Percentiles rank a stretch among this genome's conserved stretches.
Conservation (phyloP, 1,140 invertebrate genomes). For the Antheraea pernyi region DNA sequence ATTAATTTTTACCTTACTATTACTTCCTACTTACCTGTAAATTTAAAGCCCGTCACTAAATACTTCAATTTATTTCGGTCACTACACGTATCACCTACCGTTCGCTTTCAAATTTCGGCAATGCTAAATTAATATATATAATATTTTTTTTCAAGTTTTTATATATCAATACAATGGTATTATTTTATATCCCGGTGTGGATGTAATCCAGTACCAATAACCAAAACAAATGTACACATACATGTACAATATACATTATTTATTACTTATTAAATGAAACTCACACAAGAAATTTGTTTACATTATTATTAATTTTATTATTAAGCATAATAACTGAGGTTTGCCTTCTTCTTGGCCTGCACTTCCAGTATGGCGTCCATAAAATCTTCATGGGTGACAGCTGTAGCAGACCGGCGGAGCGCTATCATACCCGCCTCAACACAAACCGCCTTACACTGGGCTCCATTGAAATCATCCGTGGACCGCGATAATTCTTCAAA, state of each 20-base stretch:
- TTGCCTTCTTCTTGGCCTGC: constrained; percentile 99
- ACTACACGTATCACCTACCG: no score
- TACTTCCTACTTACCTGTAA: background rate
- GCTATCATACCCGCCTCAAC: constrained; percentile 99
- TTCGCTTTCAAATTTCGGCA: no score
- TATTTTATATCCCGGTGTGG: no score
- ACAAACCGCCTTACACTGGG: constrained; percentile 99
- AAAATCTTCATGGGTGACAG: constrained; percentile 99
- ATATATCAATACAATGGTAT: no score
- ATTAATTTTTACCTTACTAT: background rate
- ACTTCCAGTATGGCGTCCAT: constrained; percentile 99
- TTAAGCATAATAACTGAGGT: constrained; percentile 99
- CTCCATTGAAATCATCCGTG: constrained; percentile 99
- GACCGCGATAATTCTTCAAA: constrained; percentile 99
- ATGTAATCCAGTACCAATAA: no score
- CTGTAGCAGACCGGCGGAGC: constrained; percentile 93
- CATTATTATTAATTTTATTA: constrained; percentile 11
- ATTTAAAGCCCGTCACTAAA: no score
- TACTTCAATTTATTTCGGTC: no score
- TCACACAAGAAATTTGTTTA: constrained; percentile 15
- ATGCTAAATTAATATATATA: no score
- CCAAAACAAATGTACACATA: no score
- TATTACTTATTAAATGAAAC: background rate
- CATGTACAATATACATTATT: no score
- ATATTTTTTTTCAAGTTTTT: no score